A percentile compares a stretch with the other conserved stretches of the same genome.
phyloP scores from a whole-genome alignment of 2,888 invertebrate genomes.

The Tortrix viridana region DNA sequence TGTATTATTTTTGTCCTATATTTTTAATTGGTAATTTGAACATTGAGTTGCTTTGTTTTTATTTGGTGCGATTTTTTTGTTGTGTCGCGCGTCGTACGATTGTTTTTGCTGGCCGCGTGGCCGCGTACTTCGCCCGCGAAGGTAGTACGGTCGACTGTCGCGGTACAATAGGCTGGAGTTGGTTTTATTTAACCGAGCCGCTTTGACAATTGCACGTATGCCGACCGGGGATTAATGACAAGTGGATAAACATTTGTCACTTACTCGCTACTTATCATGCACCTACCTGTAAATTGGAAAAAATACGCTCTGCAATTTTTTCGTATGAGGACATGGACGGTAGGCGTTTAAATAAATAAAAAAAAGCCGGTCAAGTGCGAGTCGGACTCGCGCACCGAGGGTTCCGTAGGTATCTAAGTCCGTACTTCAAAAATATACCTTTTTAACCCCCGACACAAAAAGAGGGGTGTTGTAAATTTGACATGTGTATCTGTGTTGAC shows the following conservation, averaged over 20 bases:
- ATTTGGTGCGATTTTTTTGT: conserved; percentile 39
- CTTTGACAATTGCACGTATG: conserved; percentile 44
- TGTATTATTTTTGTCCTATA: conserved; percentile 55
- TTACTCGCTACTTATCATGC: conserved; percentile 18
- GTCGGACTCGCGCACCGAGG: too few species aligned
- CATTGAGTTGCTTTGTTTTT: conserved; percentile 43
- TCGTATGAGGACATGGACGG: background rate
- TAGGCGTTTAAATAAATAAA: background rate
- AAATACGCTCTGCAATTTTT: background rate
- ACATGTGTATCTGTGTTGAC: too few species aligned
- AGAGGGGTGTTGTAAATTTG: too few species aligned
- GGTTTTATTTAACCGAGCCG: conserved; percentile 77
- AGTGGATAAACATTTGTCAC: conserved; percentile 46
- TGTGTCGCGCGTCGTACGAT: conserved; percentile 21
- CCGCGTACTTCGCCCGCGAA: conserved; percentile 61
- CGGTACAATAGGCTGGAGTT: conserved; percentile 61
- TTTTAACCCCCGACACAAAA: too few species aligned
- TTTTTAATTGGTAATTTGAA: conserved; percentile 54
- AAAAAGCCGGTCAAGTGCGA: too few species aligned
- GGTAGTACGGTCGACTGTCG: conserved; percentile 72
- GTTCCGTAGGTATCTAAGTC: too few species aligned
- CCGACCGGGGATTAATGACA: conserved; percentile 56
- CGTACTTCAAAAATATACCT: too few species aligned
- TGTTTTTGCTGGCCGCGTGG: conserved; percentile 47
- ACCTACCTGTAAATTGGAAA: conserved; percentile 33